Conservation (phyloP, 1,140 invertebrate species). For the Microplitis demolitor region DNA sequence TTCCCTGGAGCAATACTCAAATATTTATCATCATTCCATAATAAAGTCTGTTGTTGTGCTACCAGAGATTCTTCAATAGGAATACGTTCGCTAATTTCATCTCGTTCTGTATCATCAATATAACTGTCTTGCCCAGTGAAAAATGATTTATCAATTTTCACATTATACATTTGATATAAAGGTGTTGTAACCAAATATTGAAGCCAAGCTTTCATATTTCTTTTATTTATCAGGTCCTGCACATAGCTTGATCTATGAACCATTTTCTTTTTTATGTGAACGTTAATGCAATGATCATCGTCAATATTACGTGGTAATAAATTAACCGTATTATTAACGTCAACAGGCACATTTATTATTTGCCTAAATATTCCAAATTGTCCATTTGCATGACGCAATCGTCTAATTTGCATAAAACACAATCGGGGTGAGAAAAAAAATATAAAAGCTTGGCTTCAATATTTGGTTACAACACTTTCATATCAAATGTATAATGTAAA, state of each 20-base stretch:
- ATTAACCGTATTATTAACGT: neutral
- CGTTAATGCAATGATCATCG: neutral
- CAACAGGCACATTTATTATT: neutral
- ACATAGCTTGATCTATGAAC: conserved; percentile 5
- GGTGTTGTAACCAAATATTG: conserved; percentile 19
- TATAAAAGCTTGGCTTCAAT: conserved; percentile 32
- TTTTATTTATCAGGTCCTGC: neutral
- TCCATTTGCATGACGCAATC: neutral
- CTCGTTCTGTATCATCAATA: neutral
- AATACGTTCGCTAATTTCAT: conserved; percentile 36
- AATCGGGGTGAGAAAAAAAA: no score
- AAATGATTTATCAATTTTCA: conserved; percentile 21
- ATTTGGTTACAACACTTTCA: conserved; percentile 21
- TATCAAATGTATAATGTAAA: conserved; percentile 29
- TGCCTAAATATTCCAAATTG: conserved; percentile 1
- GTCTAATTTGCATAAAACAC: neutral
- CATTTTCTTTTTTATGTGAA: neutral
- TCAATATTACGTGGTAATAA: neutral
- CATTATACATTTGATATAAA: conserved; percentile 30
- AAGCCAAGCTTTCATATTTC: conserved; percentile 33
- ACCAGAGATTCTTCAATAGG: conserved; percentile 36
- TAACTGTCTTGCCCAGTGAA: no score
- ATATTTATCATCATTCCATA: conserved; percentile 45
- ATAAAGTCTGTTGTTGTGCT: conserved; percentile 43
- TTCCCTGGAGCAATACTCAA: conserved; percentile 42